Base-by-base conservation (phyloP, 2,113 vertebrate genomes). In the Corydoras sp. region DNA sequence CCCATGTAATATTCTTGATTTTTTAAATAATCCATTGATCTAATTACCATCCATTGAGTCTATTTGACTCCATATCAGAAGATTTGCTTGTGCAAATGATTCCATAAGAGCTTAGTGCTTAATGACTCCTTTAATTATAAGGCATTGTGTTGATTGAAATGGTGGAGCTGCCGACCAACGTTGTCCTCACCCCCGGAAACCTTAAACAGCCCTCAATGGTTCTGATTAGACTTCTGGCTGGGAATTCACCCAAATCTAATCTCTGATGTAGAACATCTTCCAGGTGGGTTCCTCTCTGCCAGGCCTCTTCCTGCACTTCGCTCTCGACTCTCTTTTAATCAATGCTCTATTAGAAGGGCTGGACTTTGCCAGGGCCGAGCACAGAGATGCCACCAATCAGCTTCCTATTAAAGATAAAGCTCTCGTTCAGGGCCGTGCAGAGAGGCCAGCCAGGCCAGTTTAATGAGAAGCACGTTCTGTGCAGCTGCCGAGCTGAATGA, bases 301-400 rank as follows among this genome's bases (percentile, higher is more conserved):
- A 7, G 53, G 67, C 58, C 66, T 59, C 67, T 65, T 83, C 75
- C 64, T 76, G 69, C 10, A 76, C 64, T 69, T 43, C 51, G 83
- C 75, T 76, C 79, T 73, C 77, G 80, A 73, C 60, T 75, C 68
- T 65, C n/a, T 2, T 81, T 85, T 84, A 77, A 85, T 87, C 86
- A 85, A 82, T 69, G 76, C 71, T 80, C 82, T 79, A 84, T 83
- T 75, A 83, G 81, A 83, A 82, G 72, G 58, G 50, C 74, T 74
- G 81, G 73, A 77, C 75, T n/a, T 76, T 76, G 61, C 69, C 58
- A 69, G 72, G 81, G 74, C 79, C 68, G 62, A 62, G 78, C 71
- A 63, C 80, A 80, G 82, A 82, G 81, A 68, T 69, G 35, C 8
- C 78, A 85, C 83, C 84, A 88, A 86, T 88, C 85, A 87, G 82